Evolutionary conservation across 2,888 invertebrate species (phyloP).

Genomic region (Eremobia ochroleuca): DNA sequence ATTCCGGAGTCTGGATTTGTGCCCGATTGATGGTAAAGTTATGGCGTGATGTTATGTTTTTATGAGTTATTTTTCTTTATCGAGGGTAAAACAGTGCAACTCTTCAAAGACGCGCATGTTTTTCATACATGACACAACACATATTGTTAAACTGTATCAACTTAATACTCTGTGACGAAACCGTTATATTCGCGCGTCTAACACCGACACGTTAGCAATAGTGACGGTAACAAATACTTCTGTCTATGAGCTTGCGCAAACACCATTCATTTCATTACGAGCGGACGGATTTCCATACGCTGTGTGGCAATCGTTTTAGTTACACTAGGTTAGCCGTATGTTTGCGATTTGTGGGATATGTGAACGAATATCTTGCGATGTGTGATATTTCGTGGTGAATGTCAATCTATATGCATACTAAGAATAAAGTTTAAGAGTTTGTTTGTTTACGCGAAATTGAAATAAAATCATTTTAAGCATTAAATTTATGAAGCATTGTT

Average conservation of each 20-base stretch:
- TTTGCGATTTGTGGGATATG: constrained; percentile 7
- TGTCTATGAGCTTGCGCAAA: constrained; percentile 52
- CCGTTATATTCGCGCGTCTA: constrained; percentile 44
- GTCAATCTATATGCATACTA: not conserved
- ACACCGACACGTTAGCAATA: constrained; percentile 18
- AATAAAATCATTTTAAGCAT: no score
- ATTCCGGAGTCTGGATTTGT: no score
- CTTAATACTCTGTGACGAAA: constrained; percentile 49
- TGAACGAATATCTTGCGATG: not conserved
- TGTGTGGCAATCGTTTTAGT: constrained; percentile 55
- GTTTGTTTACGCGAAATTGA: not conserved
- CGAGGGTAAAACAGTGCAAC: not conserved
- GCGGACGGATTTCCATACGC: constrained; percentile 55
- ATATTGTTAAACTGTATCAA: constrained; percentile 31
- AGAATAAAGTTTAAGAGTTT: not conserved
- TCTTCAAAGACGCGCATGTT: not conserved
- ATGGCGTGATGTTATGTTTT: no score
- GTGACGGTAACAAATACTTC: constrained; percentile 52
- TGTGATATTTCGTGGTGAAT: not conserved
- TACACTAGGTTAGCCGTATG: constrained; percentile 26
- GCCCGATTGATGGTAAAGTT: no score
- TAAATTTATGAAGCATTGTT: no score
- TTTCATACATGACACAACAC: not conserved
- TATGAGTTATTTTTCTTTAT: no score
- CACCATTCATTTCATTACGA: constrained; percentile 53